phyloP scores from a whole-genome alignment of 2,888 invertebrate genomes.

The Lottia scabra region DNA sequence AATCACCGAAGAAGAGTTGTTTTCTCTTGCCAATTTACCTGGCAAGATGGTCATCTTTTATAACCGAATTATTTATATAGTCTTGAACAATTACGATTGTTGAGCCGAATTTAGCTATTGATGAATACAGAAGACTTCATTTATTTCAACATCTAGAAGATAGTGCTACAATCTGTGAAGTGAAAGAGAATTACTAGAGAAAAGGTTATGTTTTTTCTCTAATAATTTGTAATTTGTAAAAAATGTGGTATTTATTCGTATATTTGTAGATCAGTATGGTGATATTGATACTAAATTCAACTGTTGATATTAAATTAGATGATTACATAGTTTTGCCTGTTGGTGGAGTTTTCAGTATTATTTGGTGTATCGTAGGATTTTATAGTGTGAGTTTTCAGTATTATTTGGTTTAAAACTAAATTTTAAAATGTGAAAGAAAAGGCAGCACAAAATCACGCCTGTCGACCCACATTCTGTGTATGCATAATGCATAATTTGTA shows the following conservation, averaged over 20 bases:
- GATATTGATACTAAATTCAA: slow-evolving; percentile 44
- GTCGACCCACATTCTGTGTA: background rate
- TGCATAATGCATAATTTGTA: background rate
- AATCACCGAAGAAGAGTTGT: too few relatives aligned
- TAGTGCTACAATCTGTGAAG: too few relatives aligned
- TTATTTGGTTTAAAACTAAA: background rate
- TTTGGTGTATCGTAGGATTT: slow-evolving; percentile 51
- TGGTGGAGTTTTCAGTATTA: slow-evolving; percentile 43
- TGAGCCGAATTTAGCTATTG: too few relatives aligned
- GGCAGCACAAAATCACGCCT: background rate
- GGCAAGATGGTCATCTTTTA: too few relatives aligned
- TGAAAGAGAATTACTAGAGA: too few relatives aligned
- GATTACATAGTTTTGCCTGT: slow-evolving; percentile 54
- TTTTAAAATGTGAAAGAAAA: background rate
- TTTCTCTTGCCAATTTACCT: too few relatives aligned
- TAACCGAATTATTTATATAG: too few relatives aligned
- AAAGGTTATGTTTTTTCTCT: too few relatives aligned
- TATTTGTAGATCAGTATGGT: slow-evolving; percentile 46
- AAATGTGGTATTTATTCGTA: background rate
- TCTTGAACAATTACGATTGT: too few relatives aligned
- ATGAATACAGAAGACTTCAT: too few relatives aligned
- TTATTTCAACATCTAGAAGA: too few relatives aligned
- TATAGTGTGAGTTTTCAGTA: slow-evolving; percentile 50
- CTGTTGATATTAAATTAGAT: slow-evolving; percentile 24
- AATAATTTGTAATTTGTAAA: too few relatives aligned